These are phyloP conservation scores for Peromyscus californicus DNA, from an alignment of 2,113 vertebrate genomes.

Conservation along the genomic window DNA sequence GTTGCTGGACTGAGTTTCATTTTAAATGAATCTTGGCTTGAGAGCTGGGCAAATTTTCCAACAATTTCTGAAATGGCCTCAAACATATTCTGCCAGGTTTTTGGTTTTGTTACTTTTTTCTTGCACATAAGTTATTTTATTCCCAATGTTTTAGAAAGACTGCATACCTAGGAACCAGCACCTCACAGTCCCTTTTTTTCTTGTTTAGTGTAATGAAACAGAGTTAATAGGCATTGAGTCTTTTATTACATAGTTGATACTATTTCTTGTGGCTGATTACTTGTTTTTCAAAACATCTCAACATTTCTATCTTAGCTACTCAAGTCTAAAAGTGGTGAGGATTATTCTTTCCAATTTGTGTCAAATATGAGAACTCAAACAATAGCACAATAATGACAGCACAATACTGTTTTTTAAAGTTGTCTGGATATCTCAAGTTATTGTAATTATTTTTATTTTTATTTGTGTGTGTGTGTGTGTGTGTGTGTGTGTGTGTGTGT, in stretches of 20 bases:
- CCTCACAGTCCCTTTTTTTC: neutral
- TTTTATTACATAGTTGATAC: neutral
- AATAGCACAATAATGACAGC: neutral
- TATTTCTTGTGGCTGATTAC: neutral
- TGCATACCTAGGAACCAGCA: neutral
- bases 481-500: neutral
- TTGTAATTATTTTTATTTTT: neutral
- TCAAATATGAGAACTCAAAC: neutral
- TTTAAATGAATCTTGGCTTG: neutral
- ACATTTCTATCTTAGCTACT: neutral
- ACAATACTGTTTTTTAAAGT: conserved; percentile 27
- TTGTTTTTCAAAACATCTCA: neutral
- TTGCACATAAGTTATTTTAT: conserved; percentile 11
- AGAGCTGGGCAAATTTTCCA: neutral
- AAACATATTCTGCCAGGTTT: neutral
- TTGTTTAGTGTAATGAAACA: neutral
- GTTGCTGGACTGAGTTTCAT: neutral
- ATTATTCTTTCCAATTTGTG: conserved; percentile 15
- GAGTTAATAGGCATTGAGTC: neutral
- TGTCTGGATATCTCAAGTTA: neutral
- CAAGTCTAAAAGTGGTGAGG: neutral
- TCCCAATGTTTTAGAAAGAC: conserved; percentile 25
- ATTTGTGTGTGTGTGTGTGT: neutral
- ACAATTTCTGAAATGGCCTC: neutral
- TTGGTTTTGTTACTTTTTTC: neutral